These are phyloP conservation scores for Agraylea sexmaculata DNA, from an alignment of 1,140 invertebrate species.

Conservation along the genomic window DNA sequence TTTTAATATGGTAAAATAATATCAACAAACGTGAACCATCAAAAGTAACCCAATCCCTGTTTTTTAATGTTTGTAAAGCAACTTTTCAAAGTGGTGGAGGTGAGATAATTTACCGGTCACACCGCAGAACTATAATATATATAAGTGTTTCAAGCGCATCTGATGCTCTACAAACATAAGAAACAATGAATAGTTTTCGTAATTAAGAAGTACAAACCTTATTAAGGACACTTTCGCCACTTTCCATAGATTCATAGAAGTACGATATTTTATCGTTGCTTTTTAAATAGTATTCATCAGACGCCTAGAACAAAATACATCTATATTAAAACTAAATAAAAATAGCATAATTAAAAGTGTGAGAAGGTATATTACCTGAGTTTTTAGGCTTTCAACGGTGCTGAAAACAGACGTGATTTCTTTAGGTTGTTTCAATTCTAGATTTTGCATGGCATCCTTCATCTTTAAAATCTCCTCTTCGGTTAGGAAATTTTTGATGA, in stretches of 20 bases:
- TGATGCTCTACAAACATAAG: no score
- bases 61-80: no score
- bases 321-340: no score
- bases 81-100: no score
- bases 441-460: conserved; percentile 51
- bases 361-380: conserved; percentile 48
- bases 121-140: no score
- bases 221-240: conserved; percentile 67
- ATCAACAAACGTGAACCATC: no score
- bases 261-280: conserved; percentile 80
- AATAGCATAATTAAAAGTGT: no score
- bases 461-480: no score
- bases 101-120: no score
- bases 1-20: no score
- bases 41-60: not conserved
- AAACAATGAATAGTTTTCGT: not conserved
- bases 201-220: conserved; percentile 48
- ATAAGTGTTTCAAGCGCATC: no score
- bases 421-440: conserved; percentile 59
- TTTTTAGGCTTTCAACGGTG: conserved; percentile 42
- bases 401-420: conserved; percentile 58
- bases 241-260: conserved; percentile 75
- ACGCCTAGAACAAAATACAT: conserved; percentile 47
- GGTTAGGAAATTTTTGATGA: no score
- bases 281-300: conserved; percentile 72